These are phyloP conservation scores for Dermolepida albohirtum DNA, from an alignment of 2,888 invertebrate genomes.

Conservation along the genomic window DNA sequence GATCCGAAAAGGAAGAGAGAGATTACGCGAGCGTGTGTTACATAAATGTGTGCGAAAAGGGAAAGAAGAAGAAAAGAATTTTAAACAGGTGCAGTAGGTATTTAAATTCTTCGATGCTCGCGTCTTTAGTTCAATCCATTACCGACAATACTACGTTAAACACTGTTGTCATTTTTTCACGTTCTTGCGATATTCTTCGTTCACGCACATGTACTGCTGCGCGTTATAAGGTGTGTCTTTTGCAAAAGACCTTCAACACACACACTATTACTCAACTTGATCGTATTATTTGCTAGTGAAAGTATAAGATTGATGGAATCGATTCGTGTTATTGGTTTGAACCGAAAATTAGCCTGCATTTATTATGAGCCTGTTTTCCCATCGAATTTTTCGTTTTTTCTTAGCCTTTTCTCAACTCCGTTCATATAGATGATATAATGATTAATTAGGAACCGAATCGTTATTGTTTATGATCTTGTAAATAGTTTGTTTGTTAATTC, in stretches of 20 bases:
- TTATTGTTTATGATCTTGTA: too few species aligned
- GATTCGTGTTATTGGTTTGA: neutral
- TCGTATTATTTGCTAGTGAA: slow-evolving; percentile 29
- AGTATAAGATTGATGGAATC: neutral
- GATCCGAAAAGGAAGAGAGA: too few species aligned
- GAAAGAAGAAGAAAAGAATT: too few species aligned
- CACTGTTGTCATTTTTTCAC: slow-evolving; percentile 9
- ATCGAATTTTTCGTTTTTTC: too few species aligned
- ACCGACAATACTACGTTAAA: neutral
- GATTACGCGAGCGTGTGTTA: too few species aligned
- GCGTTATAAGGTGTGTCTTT: slow-evolving; percentile 30
- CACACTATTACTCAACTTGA: slow-evolving; percentile 29
- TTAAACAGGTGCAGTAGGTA: too few species aligned
- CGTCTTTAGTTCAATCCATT: neutral
- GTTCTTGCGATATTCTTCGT: slow-evolving; percentile 3
- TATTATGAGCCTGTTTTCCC: too few species aligned
- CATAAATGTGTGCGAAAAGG: too few species aligned
- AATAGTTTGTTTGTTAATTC: too few species aligned
- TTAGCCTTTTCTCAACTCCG: too few species aligned
- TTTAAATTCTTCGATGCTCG: neutral
- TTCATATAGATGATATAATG: too few species aligned
- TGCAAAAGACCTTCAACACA: slow-evolving; percentile 17
- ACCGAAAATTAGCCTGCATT: neutral
- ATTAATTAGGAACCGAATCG: too few species aligned
- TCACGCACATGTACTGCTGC: neutral